These are phyloP conservation scores for Laodelphax striatellus DNA, from an alignment of 1,140 invertebrate genomes.

Conservation along the genomic window DNA sequence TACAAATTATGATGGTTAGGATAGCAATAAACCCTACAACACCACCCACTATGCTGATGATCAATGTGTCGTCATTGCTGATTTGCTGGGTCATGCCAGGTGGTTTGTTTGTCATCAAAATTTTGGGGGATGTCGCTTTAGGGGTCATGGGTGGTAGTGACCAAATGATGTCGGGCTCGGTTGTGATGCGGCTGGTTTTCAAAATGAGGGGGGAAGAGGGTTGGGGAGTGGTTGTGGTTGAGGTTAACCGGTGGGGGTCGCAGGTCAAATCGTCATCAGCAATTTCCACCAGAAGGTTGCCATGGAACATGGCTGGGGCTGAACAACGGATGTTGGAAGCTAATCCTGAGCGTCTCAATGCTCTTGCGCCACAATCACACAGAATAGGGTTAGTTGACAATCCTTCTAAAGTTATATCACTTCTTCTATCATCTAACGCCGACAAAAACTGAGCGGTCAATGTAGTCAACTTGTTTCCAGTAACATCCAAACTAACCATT, in stretches of 20 bases:
- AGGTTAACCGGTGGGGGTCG: constrained; percentile 37
- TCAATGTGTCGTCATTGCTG: constrained; percentile 78
- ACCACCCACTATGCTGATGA: constrained; percentile 83
- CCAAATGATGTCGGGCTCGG: constrained; percentile 79
- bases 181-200: constrained; percentile 37
- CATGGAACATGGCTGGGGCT: constrained; percentile 52
- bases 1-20: constrained; percentile 76
- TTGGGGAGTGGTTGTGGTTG: constrained; percentile 34
- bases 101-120: constrained; percentile 34
- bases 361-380: constrained; percentile 73
- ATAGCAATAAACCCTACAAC: constrained; percentile 83
- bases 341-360: constrained; percentile 44
- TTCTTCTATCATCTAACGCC: constrained; percentile 64
- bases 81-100: constrained; percentile 37
- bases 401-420: constrained; percentile 57
- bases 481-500: constrained; percentile 60
- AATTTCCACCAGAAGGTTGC: constrained; percentile 56
- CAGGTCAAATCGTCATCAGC: constrained; percentile 68
- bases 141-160: constrained; percentile 52
- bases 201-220: constrained; percentile 30
- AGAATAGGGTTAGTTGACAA: constrained; percentile 63
- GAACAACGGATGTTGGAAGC: constrained; percentile 49
- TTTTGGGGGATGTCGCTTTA: constrained; percentile 34
- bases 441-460: constrained; percentile 63
- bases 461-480: constrained; percentile 61